These are phyloP conservation scores for Syrphus vitripennis DNA, from an alignment of 2,888 invertebrate genomes.

Conservation along the genomic window DNA sequence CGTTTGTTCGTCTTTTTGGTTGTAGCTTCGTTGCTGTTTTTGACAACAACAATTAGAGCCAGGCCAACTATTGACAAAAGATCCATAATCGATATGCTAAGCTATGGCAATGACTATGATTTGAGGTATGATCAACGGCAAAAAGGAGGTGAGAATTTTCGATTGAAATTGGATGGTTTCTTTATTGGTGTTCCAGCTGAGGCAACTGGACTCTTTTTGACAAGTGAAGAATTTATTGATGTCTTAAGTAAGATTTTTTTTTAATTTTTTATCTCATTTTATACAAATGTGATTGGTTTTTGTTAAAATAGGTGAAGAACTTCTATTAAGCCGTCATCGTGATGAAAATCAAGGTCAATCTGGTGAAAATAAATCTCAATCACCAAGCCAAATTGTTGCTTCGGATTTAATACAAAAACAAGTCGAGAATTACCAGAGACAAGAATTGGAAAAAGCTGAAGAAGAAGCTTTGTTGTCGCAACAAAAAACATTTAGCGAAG, in stretches of 20 bases:
- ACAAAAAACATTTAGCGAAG: slow-evolving; percentile 15
- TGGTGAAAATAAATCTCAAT: slow-evolving; percentile 19
- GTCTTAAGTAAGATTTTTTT: slow-evolving; percentile 67
- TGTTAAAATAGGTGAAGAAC: slow-evolving; percentile 69
- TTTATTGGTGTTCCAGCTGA: slow-evolving; percentile 76
- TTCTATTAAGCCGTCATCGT: slow-evolving; percentile 30
- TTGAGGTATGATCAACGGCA: slow-evolving; percentile 88
- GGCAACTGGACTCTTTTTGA: slow-evolving; percentile 56
- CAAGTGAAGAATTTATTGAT: slow-evolving; percentile 72
- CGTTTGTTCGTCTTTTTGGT: slow-evolving; percentile 77
- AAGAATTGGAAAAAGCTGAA: slow-evolving; percentile 7
- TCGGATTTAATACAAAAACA: slow-evolving; percentile 56
- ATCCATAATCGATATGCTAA: slow-evolving; percentile 52
- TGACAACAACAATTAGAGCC: slow-evolving; percentile 41
- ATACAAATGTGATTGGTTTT: neutral
- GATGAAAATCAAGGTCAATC: slow-evolving; percentile 11
- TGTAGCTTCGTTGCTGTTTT: slow-evolving; percentile 74
- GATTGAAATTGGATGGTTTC: slow-evolving; percentile 83
- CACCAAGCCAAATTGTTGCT: neutral
- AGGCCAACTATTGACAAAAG: slow-evolving; percentile 19
- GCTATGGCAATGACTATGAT: slow-evolving; percentile 77
- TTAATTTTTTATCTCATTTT: neutral
- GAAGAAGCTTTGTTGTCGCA: neutral
- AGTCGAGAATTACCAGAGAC: slow-evolving; percentile 18
- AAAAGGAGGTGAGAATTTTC: slow-evolving; percentile 89